phyloP scores from a whole-genome alignment of 2,113 vertebrate species.

The human region DNA sequence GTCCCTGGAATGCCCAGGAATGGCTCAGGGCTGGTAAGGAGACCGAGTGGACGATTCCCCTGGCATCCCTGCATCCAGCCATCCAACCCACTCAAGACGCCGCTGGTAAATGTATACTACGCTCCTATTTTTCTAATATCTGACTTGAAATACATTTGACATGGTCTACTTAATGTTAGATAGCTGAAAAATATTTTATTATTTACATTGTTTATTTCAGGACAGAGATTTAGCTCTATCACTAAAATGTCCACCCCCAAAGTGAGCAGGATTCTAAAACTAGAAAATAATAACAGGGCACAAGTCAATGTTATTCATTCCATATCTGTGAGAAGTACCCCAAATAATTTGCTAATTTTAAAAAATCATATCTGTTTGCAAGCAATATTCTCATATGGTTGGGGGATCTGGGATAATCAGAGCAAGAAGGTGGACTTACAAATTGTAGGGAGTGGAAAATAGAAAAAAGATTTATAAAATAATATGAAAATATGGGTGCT shows the following conservation, averaged over 20 bases:
- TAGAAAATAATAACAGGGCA: background rate
- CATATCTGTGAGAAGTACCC: background rate
- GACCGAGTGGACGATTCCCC: slow-evolving; percentile 27
- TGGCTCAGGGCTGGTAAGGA: slow-evolving; percentile 42
- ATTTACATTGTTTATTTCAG: background rate
- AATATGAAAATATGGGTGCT: background rate
- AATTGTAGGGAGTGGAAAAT: background rate
- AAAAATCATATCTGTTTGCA: background rate
- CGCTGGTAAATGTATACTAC: slow-evolving; percentile 59
- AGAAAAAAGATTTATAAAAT: background rate
- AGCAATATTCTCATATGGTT: background rate
- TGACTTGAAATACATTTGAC: slow-evolving; percentile 66
- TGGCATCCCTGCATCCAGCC: background rate
- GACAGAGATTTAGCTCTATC: slow-evolving; percentile 14
- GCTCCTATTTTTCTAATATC: slow-evolving; percentile 65
- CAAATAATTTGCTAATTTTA: background rate
- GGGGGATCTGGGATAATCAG: background rate
- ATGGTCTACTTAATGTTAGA: slow-evolving; percentile 38
- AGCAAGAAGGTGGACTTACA: background rate
- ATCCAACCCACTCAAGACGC: slow-evolving; percentile 45
- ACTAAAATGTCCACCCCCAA: background rate
- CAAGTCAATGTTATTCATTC: background rate
- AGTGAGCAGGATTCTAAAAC: background rate
- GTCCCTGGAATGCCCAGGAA: background rate
- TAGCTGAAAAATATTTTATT: slow-evolving; percentile 64